Evolutionary conservation across 2,888 invertebrate genomes (phyloP).

Genomic region (Caenorhabditis drosophilae): DNA sequence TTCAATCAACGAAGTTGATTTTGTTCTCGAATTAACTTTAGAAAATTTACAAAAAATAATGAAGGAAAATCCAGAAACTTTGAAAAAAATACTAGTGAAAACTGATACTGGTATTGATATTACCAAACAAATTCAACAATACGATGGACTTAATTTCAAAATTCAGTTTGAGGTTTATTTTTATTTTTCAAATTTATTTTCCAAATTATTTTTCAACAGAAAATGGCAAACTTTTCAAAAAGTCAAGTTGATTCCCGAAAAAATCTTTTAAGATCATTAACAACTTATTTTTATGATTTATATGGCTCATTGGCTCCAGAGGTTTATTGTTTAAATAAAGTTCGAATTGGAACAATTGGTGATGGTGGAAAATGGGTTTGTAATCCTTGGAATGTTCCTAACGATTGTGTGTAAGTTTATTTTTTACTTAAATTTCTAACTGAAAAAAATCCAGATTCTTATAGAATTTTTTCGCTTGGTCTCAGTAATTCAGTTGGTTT

Average conservation of each 20-base stretch:
- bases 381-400: slow-evolving; percentile 35
- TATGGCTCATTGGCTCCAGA: slow-evolving; percentile 29
- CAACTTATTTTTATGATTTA: not conserved
- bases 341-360: slow-evolving; percentile 30
- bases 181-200: not conserved
- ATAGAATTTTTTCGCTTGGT: slow-evolving; percentile 27
- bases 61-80: no score
- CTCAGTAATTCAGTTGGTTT: slow-evolving; percentile 26
- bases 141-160: no score
- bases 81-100: no score
- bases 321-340: slow-evolving; percentile 25
- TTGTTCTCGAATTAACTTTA: no score
- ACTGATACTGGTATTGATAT: no score
- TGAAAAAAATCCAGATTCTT: not conserved
- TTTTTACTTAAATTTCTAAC: not conserved
- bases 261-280: not conserved
- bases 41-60: no score
- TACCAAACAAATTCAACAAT: no score
- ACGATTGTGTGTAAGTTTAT: slow-evolving; percentile 19
- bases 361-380: slow-evolving; percentile 42
- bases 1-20: no score
- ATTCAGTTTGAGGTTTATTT: not conserved
- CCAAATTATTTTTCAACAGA: no score
- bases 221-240: no score
- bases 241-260: not conserved